These are phyloP conservation scores for Artibeus lituratus DNA, from an alignment of 2,797 vertebrate genomes.

Conservation along the genomic window DNA sequence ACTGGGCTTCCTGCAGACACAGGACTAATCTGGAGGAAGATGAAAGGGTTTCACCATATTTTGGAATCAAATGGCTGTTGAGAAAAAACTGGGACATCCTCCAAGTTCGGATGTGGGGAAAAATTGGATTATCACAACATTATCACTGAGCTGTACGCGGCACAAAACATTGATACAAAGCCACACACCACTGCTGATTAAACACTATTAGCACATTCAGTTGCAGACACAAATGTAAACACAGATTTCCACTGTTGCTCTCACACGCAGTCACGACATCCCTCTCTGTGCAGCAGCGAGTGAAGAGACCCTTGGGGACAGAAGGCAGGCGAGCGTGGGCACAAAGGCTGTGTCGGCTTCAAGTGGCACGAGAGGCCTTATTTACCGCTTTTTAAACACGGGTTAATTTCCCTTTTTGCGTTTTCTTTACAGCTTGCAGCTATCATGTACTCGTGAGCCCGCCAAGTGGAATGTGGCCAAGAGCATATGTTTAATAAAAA, in stretches of 20 bases:
- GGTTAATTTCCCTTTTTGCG: background rate
- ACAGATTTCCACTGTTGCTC: slow-evolving; percentile 55
- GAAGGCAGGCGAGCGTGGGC: background rate
- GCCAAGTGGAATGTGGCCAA: slow-evolving; percentile 44
- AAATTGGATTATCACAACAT: slow-evolving; percentile 53
- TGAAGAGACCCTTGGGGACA: slow-evolving; percentile 9
- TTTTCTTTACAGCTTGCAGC: slow-evolving; percentile 48
- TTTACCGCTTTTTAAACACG: slow-evolving; percentile 53
- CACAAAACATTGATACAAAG: slow-evolving; percentile 64
- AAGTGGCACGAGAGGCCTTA: slow-evolving; percentile 22
- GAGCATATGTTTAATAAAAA: slow-evolving; percentile 53
- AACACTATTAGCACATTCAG: slow-evolving; percentile 50
- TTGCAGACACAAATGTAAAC: slow-evolving; percentile 61
- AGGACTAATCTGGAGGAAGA: slow-evolving; percentile 20
- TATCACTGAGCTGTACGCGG: slow-evolving; percentile 12
- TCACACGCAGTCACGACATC: slow-evolving; percentile 16
- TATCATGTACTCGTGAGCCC: slow-evolving; percentile 20
- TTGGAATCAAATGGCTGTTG: slow-evolving; percentile 33
- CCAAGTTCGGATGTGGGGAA: slow-evolving; percentile 53
- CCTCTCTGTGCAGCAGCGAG: slow-evolving; percentile 49
- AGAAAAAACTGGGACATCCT: slow-evolving; percentile 9
- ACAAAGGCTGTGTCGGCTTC: background rate
- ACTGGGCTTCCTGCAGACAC: slow-evolving; percentile 53
- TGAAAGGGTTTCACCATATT: slow-evolving; percentile 56
- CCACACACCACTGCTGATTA: slow-evolving; percentile 50